phyloP scores from a whole-genome alignment of 2,888 invertebrate species.

The Parapristionchus giblindavisi region DNA sequence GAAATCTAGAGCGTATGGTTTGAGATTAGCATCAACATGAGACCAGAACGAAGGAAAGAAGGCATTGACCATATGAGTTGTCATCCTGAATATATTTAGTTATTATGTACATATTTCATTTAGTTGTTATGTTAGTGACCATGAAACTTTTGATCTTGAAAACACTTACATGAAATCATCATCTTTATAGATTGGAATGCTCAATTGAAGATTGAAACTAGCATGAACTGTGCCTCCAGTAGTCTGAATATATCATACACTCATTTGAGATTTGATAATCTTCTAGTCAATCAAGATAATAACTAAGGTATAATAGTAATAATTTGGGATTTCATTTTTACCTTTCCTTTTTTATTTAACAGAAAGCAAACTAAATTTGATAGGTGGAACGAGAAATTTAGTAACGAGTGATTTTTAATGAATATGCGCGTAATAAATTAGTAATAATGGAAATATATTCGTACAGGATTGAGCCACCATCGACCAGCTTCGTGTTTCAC shows the following conservation, averaged over 20 bases:
- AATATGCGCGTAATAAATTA: background rate
- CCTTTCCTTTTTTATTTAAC: no score
- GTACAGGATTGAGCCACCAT: slow-evolving; percentile 35
- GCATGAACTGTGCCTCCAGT: slow-evolving; percentile 59
- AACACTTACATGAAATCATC: slow-evolving; percentile 39
- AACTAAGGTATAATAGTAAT: no score
- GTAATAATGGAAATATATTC: background rate
- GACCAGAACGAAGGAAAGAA: slow-evolving; percentile 53
- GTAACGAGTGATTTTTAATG: background rate
- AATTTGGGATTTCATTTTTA: no score
- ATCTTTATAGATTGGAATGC: slow-evolving; percentile 51
- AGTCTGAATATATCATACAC: slow-evolving; percentile 40
- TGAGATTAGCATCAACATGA: slow-evolving; percentile 45
- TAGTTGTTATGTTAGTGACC: no score
- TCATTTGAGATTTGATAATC: background rate
- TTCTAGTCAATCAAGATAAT: background rate
- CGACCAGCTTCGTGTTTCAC: background rate
- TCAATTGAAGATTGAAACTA: slow-evolving; percentile 54
- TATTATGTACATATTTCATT: no score
- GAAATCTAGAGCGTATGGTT: slow-evolving; percentile 51
- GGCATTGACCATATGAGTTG: slow-evolving; percentile 40
- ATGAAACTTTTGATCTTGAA: background rate
- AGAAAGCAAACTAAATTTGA: background rate
- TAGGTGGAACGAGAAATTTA: background rate
- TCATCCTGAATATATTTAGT: slow-evolving; percentile 13